phyloP scores from a whole-genome alignment of 2,113 vertebrate genomes.

The Pan troglodytes region NHGRI_mPanTro3-v2.1_pri NC_072411.2:81696501-81697000 shows the following conservation, averaged over 20 bases:
- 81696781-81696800: not conserved
- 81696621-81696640: constrained; percentile 44
- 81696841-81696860: not conserved
- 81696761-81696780: not conserved
- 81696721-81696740: constrained; percentile 40
- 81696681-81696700: not conserved
- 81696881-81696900: not conserved
- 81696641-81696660: constrained; percentile 27
- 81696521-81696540: constrained; percentile 35
- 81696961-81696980: not conserved
- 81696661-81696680: constrained; percentile 42
- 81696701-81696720: not conserved
- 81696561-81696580: constrained; percentile 30
- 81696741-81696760: not conserved
- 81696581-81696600: constrained; percentile 50
- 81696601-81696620: constrained; percentile 23
- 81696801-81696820: not conserved
- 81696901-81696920: not conserved
- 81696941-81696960: not conserved
- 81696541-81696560: not conserved
- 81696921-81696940: not conserved
- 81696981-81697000: not conserved
- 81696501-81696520: not conserved
- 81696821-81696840: not conserved
- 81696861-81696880: not conserved